Evolutionary conservation across 30 jellyfish, hydroid and myxozoan genomes (phyloP).

Genomic region (Mastigias papua): DNA sequence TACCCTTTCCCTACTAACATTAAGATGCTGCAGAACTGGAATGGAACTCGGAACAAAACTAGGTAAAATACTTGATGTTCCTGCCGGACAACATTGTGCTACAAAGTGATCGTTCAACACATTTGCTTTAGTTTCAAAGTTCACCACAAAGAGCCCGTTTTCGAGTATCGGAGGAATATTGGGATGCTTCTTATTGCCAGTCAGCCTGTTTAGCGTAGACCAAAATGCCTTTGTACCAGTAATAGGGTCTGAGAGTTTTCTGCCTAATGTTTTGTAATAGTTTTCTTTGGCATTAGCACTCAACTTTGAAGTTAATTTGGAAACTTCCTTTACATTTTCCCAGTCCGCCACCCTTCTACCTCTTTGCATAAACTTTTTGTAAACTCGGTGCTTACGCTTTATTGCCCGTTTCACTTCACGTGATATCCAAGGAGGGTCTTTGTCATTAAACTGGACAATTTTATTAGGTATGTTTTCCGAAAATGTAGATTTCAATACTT

Average conservation of each 20-base stretch:
- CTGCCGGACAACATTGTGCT: conserved; percentile 50
- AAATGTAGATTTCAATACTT: not conserved
- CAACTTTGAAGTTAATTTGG: conserved; percentile 4
- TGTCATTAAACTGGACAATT: not conserved
- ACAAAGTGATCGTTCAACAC: conserved; percentile 29
- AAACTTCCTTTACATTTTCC: too few species aligned
- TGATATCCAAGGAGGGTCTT: conserved; percentile 5
- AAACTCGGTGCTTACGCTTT: conserved; percentile 3
- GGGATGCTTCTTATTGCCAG: conserved; percentile 15
- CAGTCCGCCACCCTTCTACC: conserved; percentile 37
- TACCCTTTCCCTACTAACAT: not conserved
- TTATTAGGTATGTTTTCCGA: not conserved
- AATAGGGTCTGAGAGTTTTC: conserved; percentile 38
- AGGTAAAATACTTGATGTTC: not conserved
- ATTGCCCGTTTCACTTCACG: not conserved
- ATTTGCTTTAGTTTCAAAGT: conserved; percentile 43
- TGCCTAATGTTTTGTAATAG: conserved; percentile 39
- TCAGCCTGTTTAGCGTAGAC: conserved; percentile 29
- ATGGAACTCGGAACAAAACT: not conserved
- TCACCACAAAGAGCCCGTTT: conserved; percentile 22
- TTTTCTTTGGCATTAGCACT: not conserved
- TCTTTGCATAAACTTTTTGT: not conserved
- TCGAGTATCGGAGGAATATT: conserved; percentile 52
- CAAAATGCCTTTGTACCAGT: conserved; percentile 42
- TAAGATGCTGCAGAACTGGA: conserved; percentile 17